Evolutionary conservation across 2,797 vertebrate genomes (phyloP), one percentile per base, ranked within the genome.

Genomic region (Phataginus tetradactyla): DNA sequence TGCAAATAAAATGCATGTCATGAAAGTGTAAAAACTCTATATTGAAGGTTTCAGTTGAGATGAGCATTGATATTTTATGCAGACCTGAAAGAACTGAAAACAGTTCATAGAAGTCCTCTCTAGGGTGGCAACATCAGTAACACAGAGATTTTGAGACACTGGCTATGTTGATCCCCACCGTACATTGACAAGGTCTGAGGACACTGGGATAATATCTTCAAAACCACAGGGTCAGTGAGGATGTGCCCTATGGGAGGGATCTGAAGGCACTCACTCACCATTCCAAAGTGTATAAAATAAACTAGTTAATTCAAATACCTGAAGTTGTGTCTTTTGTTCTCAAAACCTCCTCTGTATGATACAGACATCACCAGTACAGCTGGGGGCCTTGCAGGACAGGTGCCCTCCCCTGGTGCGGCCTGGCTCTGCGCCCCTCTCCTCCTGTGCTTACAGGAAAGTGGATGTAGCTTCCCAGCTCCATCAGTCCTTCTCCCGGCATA

Each of bases 41-140:
- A 23, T 17, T 45, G 17, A 93, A 90, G 15, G 11, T n/a, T 94
- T 79, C 42, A n/a, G 8, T 55, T 72, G 34, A 95, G 72, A 74
- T 88, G 59, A 79, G 7, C 53, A 69, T 51, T 34, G 12, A 49
- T 68, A 77, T 66, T 78, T 90, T 74, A 85, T 69, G 7, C 18
- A 72, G 14, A 1, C 42, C 55, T 63, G 27, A 79, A 74, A 32
- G n/a, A 78, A 91, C 29, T 66, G 4, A 13, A 61, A 91, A 84
- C 10, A 53, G 61, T 72, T 84, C 20, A 59, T 45, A 84, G 53
- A 64, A 64, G 21, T 51, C n/a, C 13, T 83, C 37, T 59, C 13
- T 49, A 37, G 25, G 5, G 39, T 77, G 29, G 5, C 14, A 59
- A 45, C 1, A 91, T 87, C 29, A 66, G 59, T 53, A 21, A 66